phyloP scores from a whole-genome alignment of 1,140 invertebrate species.

The Sipha flava region DNA sequence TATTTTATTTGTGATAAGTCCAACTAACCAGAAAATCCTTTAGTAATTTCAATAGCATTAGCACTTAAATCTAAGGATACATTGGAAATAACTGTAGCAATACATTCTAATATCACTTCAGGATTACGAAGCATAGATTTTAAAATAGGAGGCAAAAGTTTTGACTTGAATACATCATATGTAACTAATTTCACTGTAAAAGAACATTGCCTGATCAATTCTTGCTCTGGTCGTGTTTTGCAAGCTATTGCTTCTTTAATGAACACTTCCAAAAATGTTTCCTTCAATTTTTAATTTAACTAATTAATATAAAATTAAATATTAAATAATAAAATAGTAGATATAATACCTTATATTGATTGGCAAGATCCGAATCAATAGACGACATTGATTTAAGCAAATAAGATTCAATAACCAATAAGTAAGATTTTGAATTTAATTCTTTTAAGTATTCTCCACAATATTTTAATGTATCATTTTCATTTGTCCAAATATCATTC shows the following conservation, averaged over 20 bases:
- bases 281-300: neutral
- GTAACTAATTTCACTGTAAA: conserved; percentile 56
- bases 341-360: conserved; percentile 15
- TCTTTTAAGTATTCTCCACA: conserved; percentile 18
- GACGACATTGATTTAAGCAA: conserved; percentile 1
- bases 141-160: conserved; percentile 73
- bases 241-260: conserved; percentile 72
- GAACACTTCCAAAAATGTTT: conserved; percentile 59
- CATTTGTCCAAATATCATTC: conserved; percentile 10
- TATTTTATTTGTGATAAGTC: neutral
- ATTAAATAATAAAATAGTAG: neutral
- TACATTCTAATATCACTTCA: conserved; percentile 76
- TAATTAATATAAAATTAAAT: neutral
- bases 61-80: conserved; percentile 70
- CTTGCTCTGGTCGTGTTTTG: conserved; percentile 63
- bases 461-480: neutral
- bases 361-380: neutral
- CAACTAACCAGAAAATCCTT: conserved; percentile 63
- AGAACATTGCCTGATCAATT: conserved; percentile 56
- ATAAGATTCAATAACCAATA: conserved; percentile 21
- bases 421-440: neutral
- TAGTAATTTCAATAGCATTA: conserved; percentile 70
- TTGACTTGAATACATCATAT: conserved; percentile 65
- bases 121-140: conserved; percentile 89
- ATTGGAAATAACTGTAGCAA: conserved; percentile 62